phyloP scores from a whole-genome alignment of 2,113 vertebrate genomes.

The human region GRCh38 chr13:43361001-43361500 shows the following conservation, averaged over 20 bases:
- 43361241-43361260: not conserved
- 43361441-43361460: conserved; percentile 93
- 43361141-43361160: not conserved
- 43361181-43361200: not conserved
- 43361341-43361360: conserved; percentile 89
- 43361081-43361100: not conserved
- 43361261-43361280: conserved; percentile 88
- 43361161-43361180: not conserved
- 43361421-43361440: conserved; percentile 93
- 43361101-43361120: not conserved
- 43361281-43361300: conserved; percentile 98
- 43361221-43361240: not conserved
- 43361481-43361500: conserved; percentile 61
- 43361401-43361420: conserved; percentile 93
- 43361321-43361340: conserved; percentile 94
- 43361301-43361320: conserved; percentile 97
- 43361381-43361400: conserved; percentile 94
- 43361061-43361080: fast-evolving
- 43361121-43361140: not conserved
- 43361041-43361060: not conserved
- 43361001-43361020: not conserved
- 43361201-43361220: not conserved
- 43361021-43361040: not conserved
- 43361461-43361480: conserved; percentile 68
- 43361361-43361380: conserved; percentile 92